Evolutionary conservation across 2,113 vertebrate genomes (phyloP), one percentile per base, ranked within the genome.

Genomic region (Ammodramus savannarum): DNA sequence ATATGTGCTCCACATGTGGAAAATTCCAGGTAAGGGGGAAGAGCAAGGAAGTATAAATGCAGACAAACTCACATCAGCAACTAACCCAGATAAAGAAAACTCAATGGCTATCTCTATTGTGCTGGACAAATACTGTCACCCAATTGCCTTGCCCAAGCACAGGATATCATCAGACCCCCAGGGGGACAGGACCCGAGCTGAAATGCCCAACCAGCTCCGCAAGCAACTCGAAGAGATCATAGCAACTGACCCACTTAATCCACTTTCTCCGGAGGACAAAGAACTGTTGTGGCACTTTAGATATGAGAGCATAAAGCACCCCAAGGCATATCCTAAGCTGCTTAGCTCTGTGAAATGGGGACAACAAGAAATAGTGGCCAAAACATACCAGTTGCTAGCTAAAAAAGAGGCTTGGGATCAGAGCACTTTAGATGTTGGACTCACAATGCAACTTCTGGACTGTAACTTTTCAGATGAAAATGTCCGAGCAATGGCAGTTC

Each of bases 1-100:
- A 82, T 99, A 99, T 25, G 98, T 99, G 76, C 98, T 99, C 36
- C 99, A 99, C 97, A 99, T 99, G 99, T 99, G 99, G 99, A 99
- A 99, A 93, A 98, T 99, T 96, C 98, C 99, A 0, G 99, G 99
- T 78, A 99, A 99, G 86, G 99, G 97, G 10, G 99, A 99, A 79
- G 99, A 99, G 71, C 98, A 99, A 96, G 99, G 99, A 85, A 99
- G 99, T 91, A 98, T 99, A 91, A 99, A 98, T 48, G 99, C 99
- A 0, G 99, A 99, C 97, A 99, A 99, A 93, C 98, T 99, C 72
- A 99, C 99, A 1, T 99, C 99, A 0, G 99, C 99, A 32, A 99
- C 99, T 86, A 99, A 99, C 96, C 99, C 99, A 0, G 99, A 99
- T 97, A 99, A 99, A 96, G 98, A 98, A 39, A 98, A 97, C 19